Evolutionary conservation across 2,888 invertebrate genomes (phyloP), one percentile per base, ranked within the genome.

Genomic region (Dynastes hyllus): DNA sequence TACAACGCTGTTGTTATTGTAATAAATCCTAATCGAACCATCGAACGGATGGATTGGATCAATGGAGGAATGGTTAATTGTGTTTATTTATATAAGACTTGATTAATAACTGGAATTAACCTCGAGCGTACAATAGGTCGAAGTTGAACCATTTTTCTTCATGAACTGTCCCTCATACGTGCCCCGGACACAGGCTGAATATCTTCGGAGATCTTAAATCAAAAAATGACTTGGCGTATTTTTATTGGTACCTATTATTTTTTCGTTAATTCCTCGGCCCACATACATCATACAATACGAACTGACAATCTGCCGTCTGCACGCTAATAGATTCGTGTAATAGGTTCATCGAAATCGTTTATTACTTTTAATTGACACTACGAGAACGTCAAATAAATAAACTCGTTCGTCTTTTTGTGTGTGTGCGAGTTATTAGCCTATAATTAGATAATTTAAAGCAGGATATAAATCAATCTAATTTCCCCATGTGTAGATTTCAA

Each of bases 211-310:
- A 79, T 79, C 79, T 79, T 76, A 78, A 80, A 82, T 82, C 79
- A 78, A 81, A 80, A 80, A 80, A 80, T 82, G 82, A 82, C 81
- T 81, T 79, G 81, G 79, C 79, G 78, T 81, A 76, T 80, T 82
- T 81, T 82, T 81, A 82, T 82, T 81, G 58, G 55, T 11, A 45
- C 45, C 45, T 79, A 81, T 82, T 80, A 81, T 76, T 80, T 77
- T 77, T 79, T 51, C n/a, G 79, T 79, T 79, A 78, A 81, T 82
- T 79, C 66, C 53, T 67, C 16, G 79, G 70, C 82, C 82, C 82
- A 81, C 82, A 82, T 81, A 69, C 32, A 5, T 37, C 32, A 37
- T 37, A 37, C 32, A 37, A 37, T 37, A 37, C 6, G 37, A 67
- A 78, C 50, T 29, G 53, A 29, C 70, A 70, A 55, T 58, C 8